These are phyloP conservation scores for Amblyraja radiata DNA, from an alignment of 2,797 vertebrate species.

Conservation along the genomic window DNA sequence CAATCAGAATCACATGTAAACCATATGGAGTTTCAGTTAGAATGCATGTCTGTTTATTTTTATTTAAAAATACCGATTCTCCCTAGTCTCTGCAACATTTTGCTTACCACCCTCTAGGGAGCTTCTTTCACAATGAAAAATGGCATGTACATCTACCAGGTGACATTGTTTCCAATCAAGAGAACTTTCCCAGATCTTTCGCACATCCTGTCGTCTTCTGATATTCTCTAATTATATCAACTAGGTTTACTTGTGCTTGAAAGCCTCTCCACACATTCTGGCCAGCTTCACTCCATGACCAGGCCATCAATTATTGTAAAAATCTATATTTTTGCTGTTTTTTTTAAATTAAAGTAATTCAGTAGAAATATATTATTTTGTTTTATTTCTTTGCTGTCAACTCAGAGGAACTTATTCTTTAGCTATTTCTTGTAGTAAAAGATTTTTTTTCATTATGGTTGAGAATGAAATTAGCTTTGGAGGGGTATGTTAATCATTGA, in stretches of 20 bases:
- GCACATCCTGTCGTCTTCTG: background rate
- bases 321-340: background rate
- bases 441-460: background rate
- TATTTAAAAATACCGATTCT: background rate
- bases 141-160: background rate
- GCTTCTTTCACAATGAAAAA: background rate
- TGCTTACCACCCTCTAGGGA: background rate
- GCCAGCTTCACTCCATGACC: background rate
- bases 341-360: background rate
- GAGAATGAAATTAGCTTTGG: background rate
- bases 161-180: background rate
- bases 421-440: background rate
- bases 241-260: background rate
- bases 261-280: background rate
- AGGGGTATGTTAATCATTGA: background rate
- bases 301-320: background rate
- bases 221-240: too few relatives aligned
- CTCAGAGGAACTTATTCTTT: background rate
- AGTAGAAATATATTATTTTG: background rate
- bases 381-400: background rate
- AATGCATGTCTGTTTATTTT: background rate
- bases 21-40: background rate
- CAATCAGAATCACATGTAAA: background rate
- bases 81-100: background rate
- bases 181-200: background rate